These are phyloP conservation scores for Ameiurus melas DNA, from an alignment of 2,113 vertebrate genomes.

Conservation along the genomic window DNA sequence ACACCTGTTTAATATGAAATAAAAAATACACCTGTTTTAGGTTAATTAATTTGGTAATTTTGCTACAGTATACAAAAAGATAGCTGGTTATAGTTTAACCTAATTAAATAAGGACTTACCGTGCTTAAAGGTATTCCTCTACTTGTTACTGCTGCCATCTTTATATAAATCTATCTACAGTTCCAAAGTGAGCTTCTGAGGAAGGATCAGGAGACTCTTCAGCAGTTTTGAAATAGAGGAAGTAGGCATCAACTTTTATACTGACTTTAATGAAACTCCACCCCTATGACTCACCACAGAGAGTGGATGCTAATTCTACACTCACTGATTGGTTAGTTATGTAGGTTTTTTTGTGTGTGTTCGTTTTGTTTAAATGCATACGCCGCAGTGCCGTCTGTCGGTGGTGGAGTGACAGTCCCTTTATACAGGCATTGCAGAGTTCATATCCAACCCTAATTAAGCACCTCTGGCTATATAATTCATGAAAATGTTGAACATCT, in stretches of 20 bases:
- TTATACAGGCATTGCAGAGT: no score
- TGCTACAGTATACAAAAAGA: not conserved
- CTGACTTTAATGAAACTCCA: not conserved
- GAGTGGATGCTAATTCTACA: not conserved
- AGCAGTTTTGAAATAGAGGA: not conserved
- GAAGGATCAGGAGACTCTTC: not conserved
- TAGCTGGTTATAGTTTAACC: not conserved
- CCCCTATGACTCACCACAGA: not conserved
- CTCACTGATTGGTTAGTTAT: not conserved
- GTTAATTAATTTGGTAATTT: no score
- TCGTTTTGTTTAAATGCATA: not conserved
- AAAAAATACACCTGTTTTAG: not conserved
- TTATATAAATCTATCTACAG: not conserved
- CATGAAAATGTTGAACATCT: no score
- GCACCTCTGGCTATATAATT: no score
- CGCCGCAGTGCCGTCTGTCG: no score
- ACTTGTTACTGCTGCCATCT: conserved; percentile 59
- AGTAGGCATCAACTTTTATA: not conserved
- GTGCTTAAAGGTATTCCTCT: conserved; percentile 83
- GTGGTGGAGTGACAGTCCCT: no score
- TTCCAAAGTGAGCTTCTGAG: not conserved
- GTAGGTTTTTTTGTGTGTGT: not conserved
- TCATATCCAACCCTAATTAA: no score
- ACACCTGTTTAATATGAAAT: not conserved
- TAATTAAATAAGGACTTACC: conserved; percentile 71